Conservation (phyloP, 2,113 vertebrate genomes). For the Poeciliopsis prolifica region DNA sequence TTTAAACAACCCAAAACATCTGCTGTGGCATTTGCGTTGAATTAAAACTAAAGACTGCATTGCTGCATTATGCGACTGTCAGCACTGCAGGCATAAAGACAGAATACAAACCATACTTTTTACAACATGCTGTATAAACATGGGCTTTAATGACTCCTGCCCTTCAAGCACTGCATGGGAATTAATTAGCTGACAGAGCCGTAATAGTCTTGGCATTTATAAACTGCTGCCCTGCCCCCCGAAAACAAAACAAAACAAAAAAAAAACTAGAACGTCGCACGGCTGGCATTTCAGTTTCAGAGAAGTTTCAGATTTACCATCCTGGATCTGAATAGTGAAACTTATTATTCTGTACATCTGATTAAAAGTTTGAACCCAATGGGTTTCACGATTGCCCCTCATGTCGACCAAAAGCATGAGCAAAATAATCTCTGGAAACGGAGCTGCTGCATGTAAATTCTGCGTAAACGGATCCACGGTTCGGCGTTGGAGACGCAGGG, state of each 20-base stretch:
- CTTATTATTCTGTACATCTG: neutral
- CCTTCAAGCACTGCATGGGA: slow-evolving; percentile 41
- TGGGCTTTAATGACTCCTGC: slow-evolving; percentile 52
- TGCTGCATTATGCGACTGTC: slow-evolving; percentile 53
- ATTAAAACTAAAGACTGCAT: slow-evolving; percentile 55
- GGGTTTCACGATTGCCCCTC: too few relatives aligned
- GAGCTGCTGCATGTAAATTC: too few relatives aligned
- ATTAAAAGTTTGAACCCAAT: neutral
- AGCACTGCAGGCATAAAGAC: slow-evolving; percentile 31
- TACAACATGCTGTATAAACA: slow-evolving; percentile 40
- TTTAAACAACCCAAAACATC: slow-evolving; percentile 34
- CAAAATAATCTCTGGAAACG: too few relatives aligned
- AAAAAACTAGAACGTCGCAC: slow-evolving; percentile 26
- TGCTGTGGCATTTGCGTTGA: slow-evolving; percentile 47
- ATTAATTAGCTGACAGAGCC: slow-evolving; percentile 57
- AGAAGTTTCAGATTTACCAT: neutral
- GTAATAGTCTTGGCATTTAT: slow-evolving; percentile 67
- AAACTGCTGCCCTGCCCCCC: slow-evolving; percentile 19
- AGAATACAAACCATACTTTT: slow-evolving; percentile 50
- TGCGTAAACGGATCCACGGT: too few relatives aligned
- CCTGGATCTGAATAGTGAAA: neutral
- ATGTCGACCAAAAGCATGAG: too few relatives aligned
- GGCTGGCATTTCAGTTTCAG: slow-evolving; percentile 40
- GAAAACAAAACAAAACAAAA: too few relatives aligned
- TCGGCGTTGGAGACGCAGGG: too few relatives aligned